phyloP scores from a whole-genome alignment of 2,888 invertebrate genomes.

The Campoletis raptor region DNA sequence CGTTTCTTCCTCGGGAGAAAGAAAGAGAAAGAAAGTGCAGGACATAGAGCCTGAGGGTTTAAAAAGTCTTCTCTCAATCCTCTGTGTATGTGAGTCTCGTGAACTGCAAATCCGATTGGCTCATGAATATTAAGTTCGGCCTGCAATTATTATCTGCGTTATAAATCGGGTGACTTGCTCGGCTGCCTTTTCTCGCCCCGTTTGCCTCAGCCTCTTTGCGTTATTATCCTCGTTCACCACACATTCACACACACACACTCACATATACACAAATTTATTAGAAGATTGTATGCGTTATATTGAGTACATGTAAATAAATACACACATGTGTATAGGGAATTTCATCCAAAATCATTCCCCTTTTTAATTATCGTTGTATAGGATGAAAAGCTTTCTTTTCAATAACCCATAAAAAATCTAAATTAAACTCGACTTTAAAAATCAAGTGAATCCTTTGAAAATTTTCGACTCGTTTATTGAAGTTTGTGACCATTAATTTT shows the following conservation, averaged over 20 bases:
- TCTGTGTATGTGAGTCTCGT: constrained; percentile 75
- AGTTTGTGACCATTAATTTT: background rate
- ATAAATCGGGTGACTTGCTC: constrained; percentile 83
- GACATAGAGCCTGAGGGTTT: constrained; percentile 55
- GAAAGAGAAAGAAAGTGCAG: constrained; percentile 35
- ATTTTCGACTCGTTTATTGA: background rate
- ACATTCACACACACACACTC: constrained; percentile 21
- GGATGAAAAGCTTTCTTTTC: background rate
- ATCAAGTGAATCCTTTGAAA: too few relatives aligned
- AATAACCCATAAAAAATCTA: background rate
- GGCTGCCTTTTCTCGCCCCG: constrained; percentile 75
- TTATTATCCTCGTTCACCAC: constrained; percentile 75
- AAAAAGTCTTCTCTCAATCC: constrained; percentile 45
- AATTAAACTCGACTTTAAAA: background rate
- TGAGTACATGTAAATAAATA: constrained; percentile 21
- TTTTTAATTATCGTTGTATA: background rate
- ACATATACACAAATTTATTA: constrained; percentile 67
- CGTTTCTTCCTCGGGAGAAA: constrained; percentile 67
- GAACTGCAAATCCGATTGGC: constrained; percentile 84
- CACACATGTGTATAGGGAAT: constrained; percentile 10
- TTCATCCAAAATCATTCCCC: background rate
- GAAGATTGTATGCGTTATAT: constrained; percentile 37
- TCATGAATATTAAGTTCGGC: constrained; percentile 85
- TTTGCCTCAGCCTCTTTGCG: constrained; percentile 67
- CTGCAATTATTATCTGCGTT: constrained; percentile 85